phyloP scores from a whole-genome alignment of 2,888 invertebrate species.

The Eremobia ochroleuca region DNA sequence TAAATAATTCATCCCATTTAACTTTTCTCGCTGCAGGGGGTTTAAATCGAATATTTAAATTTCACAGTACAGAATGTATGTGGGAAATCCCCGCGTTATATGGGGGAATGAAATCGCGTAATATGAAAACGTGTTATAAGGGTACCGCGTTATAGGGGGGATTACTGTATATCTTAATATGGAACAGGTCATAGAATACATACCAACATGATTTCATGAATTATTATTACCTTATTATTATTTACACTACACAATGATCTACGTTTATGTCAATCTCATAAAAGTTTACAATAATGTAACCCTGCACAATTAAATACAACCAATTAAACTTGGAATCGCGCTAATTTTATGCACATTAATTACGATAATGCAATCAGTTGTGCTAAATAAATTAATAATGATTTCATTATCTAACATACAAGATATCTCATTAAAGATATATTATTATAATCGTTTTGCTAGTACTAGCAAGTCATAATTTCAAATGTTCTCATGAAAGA shows the following conservation, averaged over 20 bases:
- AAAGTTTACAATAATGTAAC: slow-evolving; percentile 22
- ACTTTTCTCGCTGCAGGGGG: too few species aligned
- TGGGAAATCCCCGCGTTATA: too few species aligned
- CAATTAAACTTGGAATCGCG: not conserved
- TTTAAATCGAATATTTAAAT: too few species aligned
- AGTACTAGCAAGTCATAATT: slow-evolving; percentile 17
- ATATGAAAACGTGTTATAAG: too few species aligned
- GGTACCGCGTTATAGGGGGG: too few species aligned
- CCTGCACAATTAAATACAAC: slow-evolving; percentile 54
- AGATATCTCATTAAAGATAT: not conserved
- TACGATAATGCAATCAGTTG: not conserved
- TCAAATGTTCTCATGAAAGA: slow-evolving; percentile 8
- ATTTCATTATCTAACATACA: not conserved
- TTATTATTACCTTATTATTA: slow-evolving; percentile 7
- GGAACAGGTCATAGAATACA: too few species aligned
- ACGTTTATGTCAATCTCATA: slow-evolving; percentile 29
- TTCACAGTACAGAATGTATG: too few species aligned
- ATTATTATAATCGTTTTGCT: slow-evolving; percentile 10
- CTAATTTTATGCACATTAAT: not conserved
- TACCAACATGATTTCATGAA: slow-evolving; percentile 6
- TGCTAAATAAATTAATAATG: slow-evolving; percentile 18
- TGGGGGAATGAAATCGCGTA: too few species aligned
- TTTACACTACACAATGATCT: slow-evolving; percentile 22
- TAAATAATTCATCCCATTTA: too few species aligned
- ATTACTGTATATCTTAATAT: too few species aligned